These are phyloP conservation scores for Pangasius mekongensis DNA, from an alignment of 2,797 vertebrate genomes.

Conservation along the genomic window DNA sequence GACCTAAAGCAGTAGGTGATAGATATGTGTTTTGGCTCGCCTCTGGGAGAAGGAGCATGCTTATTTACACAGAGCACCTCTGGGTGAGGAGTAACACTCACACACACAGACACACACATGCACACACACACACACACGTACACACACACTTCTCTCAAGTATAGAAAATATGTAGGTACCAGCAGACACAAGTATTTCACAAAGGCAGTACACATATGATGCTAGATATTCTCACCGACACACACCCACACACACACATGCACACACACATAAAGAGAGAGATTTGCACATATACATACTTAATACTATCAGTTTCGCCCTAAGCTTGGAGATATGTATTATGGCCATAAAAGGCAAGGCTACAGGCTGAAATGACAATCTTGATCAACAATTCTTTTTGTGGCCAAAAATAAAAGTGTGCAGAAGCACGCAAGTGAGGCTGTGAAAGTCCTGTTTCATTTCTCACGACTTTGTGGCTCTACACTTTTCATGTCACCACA, in stretches of 20 bases:
- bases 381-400: not conserved
- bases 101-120: slow-evolving; percentile 33
- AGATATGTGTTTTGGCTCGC: slow-evolving; percentile 74
- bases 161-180: slow-evolving; percentile 11
- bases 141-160: slow-evolving; percentile 22
- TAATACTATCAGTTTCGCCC: not conserved
- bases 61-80: slow-evolving; percentile 83
- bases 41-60: slow-evolving; percentile 71
- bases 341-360: not conserved
- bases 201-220: not conserved
- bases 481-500: not conserved
- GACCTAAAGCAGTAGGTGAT: slow-evolving; percentile 77
- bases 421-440: not conserved
- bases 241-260: slow-evolving; percentile 4
- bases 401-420: not conserved
- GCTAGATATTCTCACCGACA: not conserved
- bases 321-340: not conserved
- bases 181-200: slow-evolving; percentile 1
- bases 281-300: not conserved
- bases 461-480: not conserved
- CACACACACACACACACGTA: slow-evolving; percentile 29
- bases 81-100: slow-evolving; percentile 68
- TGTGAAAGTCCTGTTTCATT: not conserved
- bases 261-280: not conserved
- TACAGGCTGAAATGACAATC: not conserved